Conservation (phyloP, 2,113 vertebrate species). For the Rhodinocichla rosea region DNA sequence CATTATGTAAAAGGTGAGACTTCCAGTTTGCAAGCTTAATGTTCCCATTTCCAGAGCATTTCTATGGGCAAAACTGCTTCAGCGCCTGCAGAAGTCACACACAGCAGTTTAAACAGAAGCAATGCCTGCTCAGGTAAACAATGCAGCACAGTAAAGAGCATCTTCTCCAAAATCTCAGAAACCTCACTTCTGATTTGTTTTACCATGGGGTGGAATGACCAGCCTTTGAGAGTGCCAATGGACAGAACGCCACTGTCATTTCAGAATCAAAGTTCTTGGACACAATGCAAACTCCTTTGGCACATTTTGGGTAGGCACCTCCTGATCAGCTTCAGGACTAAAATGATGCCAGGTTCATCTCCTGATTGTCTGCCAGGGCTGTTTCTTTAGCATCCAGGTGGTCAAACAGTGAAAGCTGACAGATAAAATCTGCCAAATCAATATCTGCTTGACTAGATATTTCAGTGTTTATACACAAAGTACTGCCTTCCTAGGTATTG, state of each 20-base stretch:
- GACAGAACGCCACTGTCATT: not conserved
- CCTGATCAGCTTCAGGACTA: not conserved
- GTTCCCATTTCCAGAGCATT: not conserved
- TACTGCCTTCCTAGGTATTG: not conserved
- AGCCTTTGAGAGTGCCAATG: not conserved
- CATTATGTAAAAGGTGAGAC: not conserved
- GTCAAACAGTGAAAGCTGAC: not conserved
- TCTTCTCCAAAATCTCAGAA: not conserved
- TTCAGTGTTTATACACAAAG: not conserved
- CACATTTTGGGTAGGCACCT: not conserved
- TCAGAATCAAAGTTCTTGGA: not conserved
- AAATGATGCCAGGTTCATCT: not conserved
- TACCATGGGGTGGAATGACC: not conserved
- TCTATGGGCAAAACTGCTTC: not conserved
- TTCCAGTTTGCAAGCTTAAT: not conserved
- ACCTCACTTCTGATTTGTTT: not conserved
- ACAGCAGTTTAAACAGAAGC: not conserved
- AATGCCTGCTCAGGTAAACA: not conserved
- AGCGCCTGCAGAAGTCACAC: not conserved
- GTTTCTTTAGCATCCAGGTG: not conserved
- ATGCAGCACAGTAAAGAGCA: not conserved
- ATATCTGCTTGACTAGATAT: not conserved
- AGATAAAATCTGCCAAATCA: not conserved
- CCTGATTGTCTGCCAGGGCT: not conserved
- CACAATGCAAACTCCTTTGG: not conserved